A percentile compares a stretch with the other conserved stretches of the same genome.
phyloP scores from a whole-genome alignment of 2,888 invertebrate genomes.

The Cancer borealis region DNA sequence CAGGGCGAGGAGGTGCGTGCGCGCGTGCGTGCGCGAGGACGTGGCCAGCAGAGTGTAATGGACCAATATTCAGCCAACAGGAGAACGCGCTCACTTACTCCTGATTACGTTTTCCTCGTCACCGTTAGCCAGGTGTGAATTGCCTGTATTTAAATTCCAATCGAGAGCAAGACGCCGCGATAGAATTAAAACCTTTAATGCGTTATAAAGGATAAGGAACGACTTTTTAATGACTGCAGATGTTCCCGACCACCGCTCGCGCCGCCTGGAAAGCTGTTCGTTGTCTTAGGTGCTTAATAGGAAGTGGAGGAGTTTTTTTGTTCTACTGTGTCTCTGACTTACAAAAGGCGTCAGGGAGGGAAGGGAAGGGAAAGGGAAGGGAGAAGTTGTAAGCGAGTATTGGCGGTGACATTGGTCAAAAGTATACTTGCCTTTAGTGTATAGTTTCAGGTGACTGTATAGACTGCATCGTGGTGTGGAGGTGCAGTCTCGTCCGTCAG shows the following conservation, averaged over 20 bases:
- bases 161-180: conserved; percentile 48
- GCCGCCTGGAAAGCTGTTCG: conserved; percentile 30
- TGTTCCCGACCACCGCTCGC: not conserved
- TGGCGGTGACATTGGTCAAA: conserved; percentile 29
- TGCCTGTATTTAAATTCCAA: conserved; percentile 67
- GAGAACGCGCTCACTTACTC: conserved; percentile 27
- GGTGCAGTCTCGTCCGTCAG: not conserved
- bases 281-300: not conserved
- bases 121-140: conserved; percentile 46
- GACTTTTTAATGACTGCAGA: conserved; percentile 46
- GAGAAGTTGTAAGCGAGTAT: not conserved
- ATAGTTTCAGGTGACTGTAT: not conserved
- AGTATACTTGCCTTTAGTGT: not conserved
- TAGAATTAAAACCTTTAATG: conserved; percentile 49
- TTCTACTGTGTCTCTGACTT: not conserved
- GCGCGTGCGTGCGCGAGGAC: not conserved
- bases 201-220: conserved; percentile 53
- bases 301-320: not conserved
- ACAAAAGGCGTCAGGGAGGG: not conserved
- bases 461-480: not conserved
- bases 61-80: not conserved
- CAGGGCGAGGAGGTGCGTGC: not conserved
- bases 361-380: not conserved
- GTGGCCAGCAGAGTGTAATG: conserved; percentile 33
- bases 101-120: conserved; percentile 52